Percentiles rank a stretch among this genome's conserved stretches.
These are phyloP conservation scores for Cardiocondyla obscurior DNA, from an alignment of 1,140 invertebrate species.

Conservation along the genomic window DNA sequence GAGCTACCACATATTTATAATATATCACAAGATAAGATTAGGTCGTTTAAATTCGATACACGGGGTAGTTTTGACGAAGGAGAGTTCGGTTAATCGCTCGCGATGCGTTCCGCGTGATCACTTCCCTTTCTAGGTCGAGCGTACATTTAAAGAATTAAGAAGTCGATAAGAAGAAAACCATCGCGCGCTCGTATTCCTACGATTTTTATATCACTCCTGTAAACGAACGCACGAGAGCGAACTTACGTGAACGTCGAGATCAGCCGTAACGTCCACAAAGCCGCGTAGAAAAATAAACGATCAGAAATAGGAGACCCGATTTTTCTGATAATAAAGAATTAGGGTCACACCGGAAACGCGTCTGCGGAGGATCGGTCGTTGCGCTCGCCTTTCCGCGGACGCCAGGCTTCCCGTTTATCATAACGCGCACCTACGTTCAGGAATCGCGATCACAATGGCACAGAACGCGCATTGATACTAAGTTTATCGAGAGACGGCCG, in stretches of 20 bases:
- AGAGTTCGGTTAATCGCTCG: neutral
- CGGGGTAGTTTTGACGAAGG: slow-evolving; percentile 13
- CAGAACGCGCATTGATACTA: slow-evolving; percentile 43
- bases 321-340: neutral
- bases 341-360: neutral
- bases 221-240: neutral
- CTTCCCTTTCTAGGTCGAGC: neutral
- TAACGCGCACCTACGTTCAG: neutral
- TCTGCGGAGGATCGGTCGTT: neutral
- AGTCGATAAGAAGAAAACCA: neutral
- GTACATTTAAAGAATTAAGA: neutral
- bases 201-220: neutral
- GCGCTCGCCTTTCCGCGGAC: neutral
- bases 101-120: neutral
- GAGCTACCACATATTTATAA: neutral
- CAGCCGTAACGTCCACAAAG: neutral
- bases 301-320: neutral
- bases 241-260: neutral
- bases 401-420: slow-evolving; percentile 7
- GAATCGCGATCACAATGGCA: slow-evolving; percentile 48
- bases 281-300: neutral
- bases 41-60: slow-evolving; percentile 45
- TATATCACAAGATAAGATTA: slow-evolving; percentile 49
- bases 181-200: neutral
- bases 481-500: slow-evolving; percentile 37